Evolutionary conservation across 2,797 vertebrate genomes (phyloP), one percentile per base, ranked within the genome.

Genomic region (Steatocranus sp.): DNA sequence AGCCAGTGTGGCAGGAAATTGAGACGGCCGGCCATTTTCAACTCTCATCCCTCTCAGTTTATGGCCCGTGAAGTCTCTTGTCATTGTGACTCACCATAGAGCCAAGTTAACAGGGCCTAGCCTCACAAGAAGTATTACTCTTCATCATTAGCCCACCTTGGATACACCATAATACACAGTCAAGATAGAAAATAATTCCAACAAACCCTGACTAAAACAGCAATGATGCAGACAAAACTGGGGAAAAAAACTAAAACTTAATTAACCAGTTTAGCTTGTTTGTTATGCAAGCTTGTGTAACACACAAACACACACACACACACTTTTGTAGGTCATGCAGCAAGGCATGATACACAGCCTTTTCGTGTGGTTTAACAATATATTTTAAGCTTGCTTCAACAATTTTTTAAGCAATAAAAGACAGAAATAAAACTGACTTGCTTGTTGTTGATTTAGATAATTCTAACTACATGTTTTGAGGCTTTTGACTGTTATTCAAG

Each of bases 1-100:
- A 92, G 82, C 93, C 95, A 95, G 93, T 86, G 91, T 96, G 93
- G 93, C 93, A 95, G 95, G 95, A 96, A 96, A 96, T 96, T 95
- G 95, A 94, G 95, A 95, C 90, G 86, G 93, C 94, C 88, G 88
- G 93, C 91, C 92, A 94, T 95, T 95, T 94, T 94, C 89, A 77
- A 87, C 86, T 92, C 89, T 92, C 95, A 94, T 94, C 94, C 92
- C 92, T 93, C 92, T 90, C 86, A 88, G 89, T 96, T 96, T 95
- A 96, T 96, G 93, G 93, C 91, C 94, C 93, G 80, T 95, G 94
- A 96, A 95, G 94, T 91, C 95, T 95, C 87, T 94, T 92, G 94
- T 95, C 94, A 95, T 94, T 95, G 94, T 83, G 91, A 93, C 91
- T 91, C 81, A 83, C 86, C 89, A 90, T 91, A 93, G 92, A 94